A percentile compares a stretch with the other conserved stretches of the same genome.
Evolutionary conservation across 2,797 vertebrate genomes (phyloP).

Genomic region (Lindbergichthys nudifrons): DNA sequence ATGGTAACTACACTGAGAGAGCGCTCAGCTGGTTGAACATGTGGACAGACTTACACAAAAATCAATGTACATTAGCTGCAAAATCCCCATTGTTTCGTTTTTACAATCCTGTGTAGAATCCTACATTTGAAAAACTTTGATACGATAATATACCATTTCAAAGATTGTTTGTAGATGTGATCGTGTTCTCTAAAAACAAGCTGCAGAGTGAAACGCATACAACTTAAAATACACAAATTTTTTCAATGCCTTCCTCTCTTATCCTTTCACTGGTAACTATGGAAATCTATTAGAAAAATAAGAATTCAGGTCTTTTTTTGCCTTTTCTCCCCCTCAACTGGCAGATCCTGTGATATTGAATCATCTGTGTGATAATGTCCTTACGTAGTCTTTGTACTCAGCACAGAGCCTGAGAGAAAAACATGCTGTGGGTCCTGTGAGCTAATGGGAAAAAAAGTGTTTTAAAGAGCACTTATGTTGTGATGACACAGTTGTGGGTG

Average conservation of each 20-base stretch:
- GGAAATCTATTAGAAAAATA: conserved; percentile 26
- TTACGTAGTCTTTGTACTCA: conserved; percentile 13
- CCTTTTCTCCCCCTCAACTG: conserved; percentile 46
- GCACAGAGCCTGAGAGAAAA: conserved; percentile 4
- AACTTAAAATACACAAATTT: not conserved
- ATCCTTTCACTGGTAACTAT: conserved; percentile 50
- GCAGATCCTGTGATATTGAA: conserved; percentile 41
- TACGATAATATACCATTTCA: too few relatives aligned
- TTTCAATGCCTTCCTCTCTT: conserved; percentile 2
- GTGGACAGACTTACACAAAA: not conserved
- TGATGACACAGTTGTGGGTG: conserved; percentile 26
- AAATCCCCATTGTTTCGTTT: not conserved
- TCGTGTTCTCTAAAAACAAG: not conserved
- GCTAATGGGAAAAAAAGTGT: conserved; percentile 17
- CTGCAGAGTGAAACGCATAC: not conserved
- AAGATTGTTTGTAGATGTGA: not conserved
- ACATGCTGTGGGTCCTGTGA: not conserved
- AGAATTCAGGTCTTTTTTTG: conserved; percentile 25
- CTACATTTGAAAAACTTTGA: too few relatives aligned
- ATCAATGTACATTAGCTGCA: not conserved
- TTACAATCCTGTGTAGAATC: too few relatives aligned
- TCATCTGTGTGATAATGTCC: conserved; percentile 31
- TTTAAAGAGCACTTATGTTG: conserved; percentile 5
- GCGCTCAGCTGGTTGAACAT: too few relatives aligned
- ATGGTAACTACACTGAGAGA: conserved; percentile 83